Conservation (phyloP, 2,888 invertebrate species). For the Anorthoa munda region DNA sequence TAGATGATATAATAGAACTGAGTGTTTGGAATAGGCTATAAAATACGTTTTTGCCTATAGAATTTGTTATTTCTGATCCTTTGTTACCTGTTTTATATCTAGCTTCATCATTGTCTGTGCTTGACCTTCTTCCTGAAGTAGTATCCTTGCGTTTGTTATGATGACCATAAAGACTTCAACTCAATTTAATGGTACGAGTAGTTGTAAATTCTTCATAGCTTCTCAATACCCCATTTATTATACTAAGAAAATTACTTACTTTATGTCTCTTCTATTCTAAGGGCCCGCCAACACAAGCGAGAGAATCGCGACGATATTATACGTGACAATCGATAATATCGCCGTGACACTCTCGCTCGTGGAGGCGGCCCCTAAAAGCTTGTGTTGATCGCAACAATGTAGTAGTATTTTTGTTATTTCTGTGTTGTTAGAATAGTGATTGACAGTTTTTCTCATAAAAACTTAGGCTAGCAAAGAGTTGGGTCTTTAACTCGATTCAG, state of each 20-base stretch:
- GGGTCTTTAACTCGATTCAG: constrained; percentile 54
- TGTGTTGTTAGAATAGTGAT: constrained; percentile 4
- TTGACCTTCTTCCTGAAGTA: not conserved
- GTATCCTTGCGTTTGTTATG: constrained; percentile 8
- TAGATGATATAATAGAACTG: constrained; percentile 32
- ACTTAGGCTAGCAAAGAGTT: constrained; percentile 43
- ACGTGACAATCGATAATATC: too few relatives aligned
- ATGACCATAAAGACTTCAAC: constrained; percentile 9
- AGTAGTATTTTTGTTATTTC: constrained; percentile 23
- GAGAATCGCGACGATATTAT: too few relatives aligned
- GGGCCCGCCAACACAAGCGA: too few relatives aligned
- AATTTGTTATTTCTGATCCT: constrained; percentile 12
- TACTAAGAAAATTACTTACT: constrained; percentile 21
- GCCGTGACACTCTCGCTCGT: too few relatives aligned
- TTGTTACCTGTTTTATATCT: constrained; percentile 1
- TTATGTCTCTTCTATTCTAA: constrained; percentile 3
- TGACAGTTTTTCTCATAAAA: constrained; percentile 56
- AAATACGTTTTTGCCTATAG: constrained; percentile 23
- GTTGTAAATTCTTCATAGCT: constrained; percentile 30
- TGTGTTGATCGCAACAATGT: constrained; percentile 4
- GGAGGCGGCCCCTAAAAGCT: constrained; percentile 1
- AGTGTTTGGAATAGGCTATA: constrained; percentile 26
- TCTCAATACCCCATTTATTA: constrained; percentile 5
- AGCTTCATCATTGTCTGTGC: not conserved
- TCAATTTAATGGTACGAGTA: constrained; percentile 1